Evolutionary conservation across 2,113 vertebrate species (phyloP), one percentile per base, ranked within the genome.

Genomic region (Ammodytes marinus): DNA sequence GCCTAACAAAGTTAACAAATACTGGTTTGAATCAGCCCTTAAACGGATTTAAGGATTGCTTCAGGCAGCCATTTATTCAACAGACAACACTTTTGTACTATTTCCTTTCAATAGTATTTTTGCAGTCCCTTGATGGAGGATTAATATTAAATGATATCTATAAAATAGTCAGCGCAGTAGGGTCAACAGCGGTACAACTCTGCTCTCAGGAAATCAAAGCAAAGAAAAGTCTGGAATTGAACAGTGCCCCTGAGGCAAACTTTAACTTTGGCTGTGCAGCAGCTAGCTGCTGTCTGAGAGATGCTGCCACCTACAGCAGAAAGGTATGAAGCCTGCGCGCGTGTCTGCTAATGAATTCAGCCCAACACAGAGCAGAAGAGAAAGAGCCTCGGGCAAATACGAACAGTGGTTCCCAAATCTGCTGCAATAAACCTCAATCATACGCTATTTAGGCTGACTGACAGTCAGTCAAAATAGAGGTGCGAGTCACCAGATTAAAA

Each of bases 301-400:
- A 80, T 90, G 88, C 89, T 90, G 91, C 91, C 94, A 91, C 85
- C 91, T 91, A 89, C 90, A 91, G 90, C 77, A 89, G 88, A 82
- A 79, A 90, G 64, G n/a, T 43, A 66, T 79, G 77, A 71, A 74
- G 69, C 67, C 76, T 54, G 43, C 2, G 74, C 54, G 27, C 27
- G 27, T 27, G 27, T 27, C 71, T 75, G 65, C 74, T 90, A 93
- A 93, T 92, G 87, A 90, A 91, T 90, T 89, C 90, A 79, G 64
- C 82, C 79, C 85, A 60, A 75, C 85, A 78, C 67, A 49, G 65
- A 89, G 89, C 69, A 67, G 84, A 69, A 68, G 70, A 83, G 69
- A 86, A 84, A 83, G 86, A 82, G 87, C 93, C 91, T 88, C 71
- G 6, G 87, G 91, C 91, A 86, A 91, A 85, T 70, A 86, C 7